phyloP scores from a whole-genome alignment of 2,797 vertebrate species.

The Sebastes variabilis region DNA sequence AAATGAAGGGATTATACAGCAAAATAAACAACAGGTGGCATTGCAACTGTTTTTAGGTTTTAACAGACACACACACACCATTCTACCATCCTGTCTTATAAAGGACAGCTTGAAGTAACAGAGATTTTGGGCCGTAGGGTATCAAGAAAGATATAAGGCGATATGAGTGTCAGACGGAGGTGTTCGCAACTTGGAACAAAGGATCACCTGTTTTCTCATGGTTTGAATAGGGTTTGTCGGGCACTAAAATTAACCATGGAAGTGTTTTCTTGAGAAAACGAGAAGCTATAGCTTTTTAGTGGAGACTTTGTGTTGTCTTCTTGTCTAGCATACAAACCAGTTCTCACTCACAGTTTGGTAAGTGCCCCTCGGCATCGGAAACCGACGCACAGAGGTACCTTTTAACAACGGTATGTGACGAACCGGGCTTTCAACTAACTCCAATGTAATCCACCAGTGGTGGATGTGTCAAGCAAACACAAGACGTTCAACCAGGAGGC shows the following conservation, averaged over 20 bases:
- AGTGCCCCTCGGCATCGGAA: too few relatives aligned
- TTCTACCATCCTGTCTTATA: background rate
- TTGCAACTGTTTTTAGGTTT: background rate
- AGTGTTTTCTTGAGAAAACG: background rate
- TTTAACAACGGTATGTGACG: too few relatives aligned
- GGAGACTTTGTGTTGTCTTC: background rate
- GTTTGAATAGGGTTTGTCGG: background rate
- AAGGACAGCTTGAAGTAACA: background rate
- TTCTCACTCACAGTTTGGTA: background rate
- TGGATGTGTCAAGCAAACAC: too few relatives aligned
- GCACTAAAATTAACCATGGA: background rate
- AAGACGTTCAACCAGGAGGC: too few relatives aligned
- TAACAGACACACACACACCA: background rate
- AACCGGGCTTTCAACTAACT: too few relatives aligned
- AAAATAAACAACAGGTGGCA: slow-evolving; percentile 1
- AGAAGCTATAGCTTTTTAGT: background rate
- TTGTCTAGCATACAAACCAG: background rate
- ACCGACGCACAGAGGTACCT: too few relatives aligned
- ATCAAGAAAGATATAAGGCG: background rate
- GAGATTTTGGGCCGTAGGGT: background rate
- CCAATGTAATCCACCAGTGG: too few relatives aligned
- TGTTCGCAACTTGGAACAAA: background rate
- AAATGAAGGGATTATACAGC: background rate
- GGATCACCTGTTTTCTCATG: background rate
- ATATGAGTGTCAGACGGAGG: background rate